Percentiles rank a stretch among this genome's conserved stretches.
These are phyloP conservation scores for Oreochromis aureus DNA, from an alignment of 2,113 vertebrate species.

Conservation along the genomic window DNA sequence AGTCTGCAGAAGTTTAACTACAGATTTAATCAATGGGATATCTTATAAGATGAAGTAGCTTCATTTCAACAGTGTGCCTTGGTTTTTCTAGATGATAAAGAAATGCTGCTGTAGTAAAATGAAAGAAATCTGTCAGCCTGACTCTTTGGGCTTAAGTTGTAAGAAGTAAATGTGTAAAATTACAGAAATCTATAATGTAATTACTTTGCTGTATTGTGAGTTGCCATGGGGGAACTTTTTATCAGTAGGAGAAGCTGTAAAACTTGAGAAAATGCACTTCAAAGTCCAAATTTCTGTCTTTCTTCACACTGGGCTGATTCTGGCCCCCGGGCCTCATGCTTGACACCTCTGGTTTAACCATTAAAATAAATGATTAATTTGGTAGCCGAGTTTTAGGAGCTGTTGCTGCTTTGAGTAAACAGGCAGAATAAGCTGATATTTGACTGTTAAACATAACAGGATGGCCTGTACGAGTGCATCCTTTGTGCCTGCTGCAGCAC, in stretches of 20 bases:
- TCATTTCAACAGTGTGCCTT: background rate
- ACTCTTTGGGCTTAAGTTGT: background rate
- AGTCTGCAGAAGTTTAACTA: background rate
- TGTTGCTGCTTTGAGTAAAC: background rate
- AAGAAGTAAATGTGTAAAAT: background rate
- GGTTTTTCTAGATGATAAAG: background rate
- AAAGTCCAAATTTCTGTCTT: background rate
- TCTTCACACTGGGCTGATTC: background rate
- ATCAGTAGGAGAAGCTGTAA: background rate
- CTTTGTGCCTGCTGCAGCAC: constrained; percentile 97
- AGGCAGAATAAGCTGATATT: background rate
- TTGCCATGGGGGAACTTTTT: background rate
- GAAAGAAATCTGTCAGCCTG: background rate
- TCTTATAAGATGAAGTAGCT: background rate
- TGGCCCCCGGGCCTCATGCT: background rate
- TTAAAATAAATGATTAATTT: background rate
- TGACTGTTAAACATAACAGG: constrained; percentile 64
- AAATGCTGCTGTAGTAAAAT: background rate
- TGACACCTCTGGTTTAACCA: background rate
- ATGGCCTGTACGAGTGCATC: constrained; percentile 94
- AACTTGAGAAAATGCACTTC: background rate
- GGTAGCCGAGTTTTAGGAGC: background rate
- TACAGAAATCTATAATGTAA: background rate
- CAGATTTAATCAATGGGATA: background rate
- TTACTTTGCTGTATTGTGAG: background rate